These are phyloP conservation scores for Chlorocebus sabaeus DNA, from an alignment of 2,113 vertebrate genomes.

Conservation along the genomic window DNA sequence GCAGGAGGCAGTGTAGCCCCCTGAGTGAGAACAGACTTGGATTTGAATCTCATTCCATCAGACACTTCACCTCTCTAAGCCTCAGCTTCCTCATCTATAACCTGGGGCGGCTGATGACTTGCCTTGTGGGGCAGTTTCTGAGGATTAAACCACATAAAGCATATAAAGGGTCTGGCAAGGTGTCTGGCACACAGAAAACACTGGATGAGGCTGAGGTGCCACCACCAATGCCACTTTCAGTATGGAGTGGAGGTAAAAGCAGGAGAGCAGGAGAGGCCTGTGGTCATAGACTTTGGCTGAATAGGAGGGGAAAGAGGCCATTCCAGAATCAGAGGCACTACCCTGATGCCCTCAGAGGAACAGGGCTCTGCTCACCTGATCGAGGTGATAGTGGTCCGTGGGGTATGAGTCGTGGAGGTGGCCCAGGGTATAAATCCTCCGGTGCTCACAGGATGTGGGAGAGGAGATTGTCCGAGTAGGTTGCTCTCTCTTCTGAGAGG, in stretches of 20 bases:
- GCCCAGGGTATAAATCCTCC: constrained; percentile 91
- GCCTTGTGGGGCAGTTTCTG: not conserved
- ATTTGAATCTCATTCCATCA: not conserved
- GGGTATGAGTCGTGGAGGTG: constrained; percentile 90
- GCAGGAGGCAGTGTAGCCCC: rapidly evolving
- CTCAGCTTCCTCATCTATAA: not conserved
- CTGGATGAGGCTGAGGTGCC: not conserved
- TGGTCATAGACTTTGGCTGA: not conserved
- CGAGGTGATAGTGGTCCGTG: constrained; percentile 92
- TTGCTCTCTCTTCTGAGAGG: constrained; percentile 88
- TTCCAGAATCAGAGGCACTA: not conserved
- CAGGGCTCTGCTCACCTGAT: constrained; percentile 87
- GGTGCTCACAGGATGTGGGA: constrained; percentile 91
- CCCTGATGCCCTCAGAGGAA: not conserved
- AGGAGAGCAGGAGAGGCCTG: too few relatives aligned
- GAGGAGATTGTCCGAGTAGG: constrained; percentile 89
- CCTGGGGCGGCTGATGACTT: not conserved
- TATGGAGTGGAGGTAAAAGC: rapidly evolving
- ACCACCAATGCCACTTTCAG: not conserved
- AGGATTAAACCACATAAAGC: not conserved
- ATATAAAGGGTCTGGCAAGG: not conserved
- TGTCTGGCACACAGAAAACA: not conserved
- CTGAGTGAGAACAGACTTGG: not conserved
- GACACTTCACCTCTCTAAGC: not conserved
- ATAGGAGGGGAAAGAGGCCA: not conserved